Evolutionary conservation across 2,113 vertebrate genomes (phyloP), one percentile per base, ranked within the genome.

Genomic region (Cepphus grylle): DNA sequence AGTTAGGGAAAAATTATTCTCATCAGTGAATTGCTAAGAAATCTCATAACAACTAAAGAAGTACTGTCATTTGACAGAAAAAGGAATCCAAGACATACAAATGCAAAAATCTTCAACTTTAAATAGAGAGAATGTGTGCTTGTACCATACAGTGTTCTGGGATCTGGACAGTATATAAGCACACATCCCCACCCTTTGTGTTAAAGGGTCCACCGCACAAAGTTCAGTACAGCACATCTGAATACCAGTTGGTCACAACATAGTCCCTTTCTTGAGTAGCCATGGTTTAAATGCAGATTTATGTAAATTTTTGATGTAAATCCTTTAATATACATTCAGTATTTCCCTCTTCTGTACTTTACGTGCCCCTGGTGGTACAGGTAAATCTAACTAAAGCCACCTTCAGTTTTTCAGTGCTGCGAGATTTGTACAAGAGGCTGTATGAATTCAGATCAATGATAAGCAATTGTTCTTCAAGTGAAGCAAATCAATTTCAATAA

Each of bases 401-500:
- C 27, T 52, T 79, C 25, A 52, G 45, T 36, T 50, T 27, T 76
- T 47, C n/a, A 17, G 53, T 1, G 4, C 52, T 61, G 36, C 42
- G 34, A 92, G 40, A 36, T 81, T 62, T 45, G 27, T 45, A 43
- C 22, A 9, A 85, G 55, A 88, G 70, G 92, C 45, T 36, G 13
- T 32, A 45, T 58, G 34, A 94, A 67, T 66, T 80, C 61, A 83
- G 78, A 94, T 80, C 63, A 89, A 74, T 61, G 38, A 80, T 59
- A 90, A 88, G 42, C 65, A 85, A 92, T 77, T 80, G 18, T 58
- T 95, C 62, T 86, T 92, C n/a, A 93, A 82, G 49, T 29, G 32
- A 95, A 90, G 72, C 43, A 93, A 93, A 95, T 77, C 17, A 58
- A 18, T 78, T 62, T 86, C 63, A 87, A 52, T 61, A 93, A 88